Evolutionary conservation across 2,797 vertebrate genomes (phyloP), one percentile per base, ranked within the genome.

Genomic region (Triplophysa bombifrons): DNA sequence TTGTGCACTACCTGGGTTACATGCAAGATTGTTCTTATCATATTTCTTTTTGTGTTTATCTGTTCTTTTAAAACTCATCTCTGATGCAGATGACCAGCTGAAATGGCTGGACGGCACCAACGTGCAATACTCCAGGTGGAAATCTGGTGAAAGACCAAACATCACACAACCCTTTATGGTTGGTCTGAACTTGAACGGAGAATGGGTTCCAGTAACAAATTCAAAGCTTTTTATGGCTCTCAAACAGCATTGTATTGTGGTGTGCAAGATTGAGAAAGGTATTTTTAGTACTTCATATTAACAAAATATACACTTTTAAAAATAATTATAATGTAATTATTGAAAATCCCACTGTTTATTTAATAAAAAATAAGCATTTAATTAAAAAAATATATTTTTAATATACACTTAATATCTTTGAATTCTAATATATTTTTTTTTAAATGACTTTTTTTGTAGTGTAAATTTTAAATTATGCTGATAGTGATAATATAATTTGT

Each of bases 261-360:
- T 93, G 88, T 99, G 97, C 91, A 99, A 99, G 91, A 92, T 99
- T 1, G 96, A 98, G 88, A 90, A 93, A 6, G 96, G 97, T 98
- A 63, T 25, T 58, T 55, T 58, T 25, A 48, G 41, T 9, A 41
- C 9, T 41, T 41, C 41, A 41, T 41, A 41, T 10, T 41, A 11
- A 10, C 41, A 41, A 10, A 41, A 30, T 30, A 30, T 41, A 11
- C 4, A 38, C 34, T 38, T 5, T 38, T 38, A 38, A 38, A 38
- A 38, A 38, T 38, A 7, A 38, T 38, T 38, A 7, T 30, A 6
- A 38, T 38, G 1, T 38, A 38, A 38, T 7, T 38, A 7, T 38
- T 38, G 34, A 38, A 38, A 38, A 38, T 38, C 34, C 34, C 7
- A 38, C 5, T 38, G 34, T 38, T 38, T 38, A 38, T 38, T 7